Conservation (phyloP, 2,888 invertebrate genomes). For the Cordilura impudica region DNA sequence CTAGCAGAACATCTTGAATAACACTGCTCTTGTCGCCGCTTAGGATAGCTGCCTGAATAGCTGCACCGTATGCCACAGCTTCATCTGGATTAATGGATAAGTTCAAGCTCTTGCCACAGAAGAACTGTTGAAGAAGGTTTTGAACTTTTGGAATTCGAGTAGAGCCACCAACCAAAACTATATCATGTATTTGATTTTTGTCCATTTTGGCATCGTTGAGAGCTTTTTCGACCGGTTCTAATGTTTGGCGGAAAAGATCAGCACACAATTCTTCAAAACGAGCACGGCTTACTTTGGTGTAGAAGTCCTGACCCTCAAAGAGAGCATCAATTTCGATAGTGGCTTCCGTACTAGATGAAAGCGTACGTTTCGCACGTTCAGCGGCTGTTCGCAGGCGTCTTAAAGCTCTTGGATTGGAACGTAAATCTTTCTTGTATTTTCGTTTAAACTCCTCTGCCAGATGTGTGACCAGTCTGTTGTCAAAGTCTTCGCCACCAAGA, state of each 20-base stretch:
- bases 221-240: slow-evolving; percentile 88
- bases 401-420: slow-evolving; percentile 84
- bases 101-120: slow-evolving; percentile 85
- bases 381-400: slow-evolving; percentile 86
- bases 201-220: slow-evolving; percentile 87
- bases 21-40: slow-evolving; percentile 84
- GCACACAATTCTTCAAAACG: slow-evolving; percentile 86
- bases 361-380: slow-evolving; percentile 86
- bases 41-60: too few species aligned
- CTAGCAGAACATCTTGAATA: slow-evolving; percentile 86
- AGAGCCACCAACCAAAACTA: slow-evolving; percentile 89
- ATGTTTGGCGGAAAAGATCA: slow-evolving; percentile 84
- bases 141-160: slow-evolving; percentile 89
- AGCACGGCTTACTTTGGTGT: slow-evolving; percentile 84
- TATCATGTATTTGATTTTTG: slow-evolving; percentile 86
- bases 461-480: slow-evolving; percentile 84
- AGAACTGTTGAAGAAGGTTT: slow-evolving; percentile 85
- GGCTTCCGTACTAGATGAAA: slow-evolving; percentile 87
- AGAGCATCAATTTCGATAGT: slow-evolving; percentile 86
- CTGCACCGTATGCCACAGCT: slow-evolving; percentile 88
- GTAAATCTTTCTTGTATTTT: slow-evolving; percentile 85
- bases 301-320: slow-evolving; percentile 85
- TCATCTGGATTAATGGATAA: slow-evolving; percentile 89
- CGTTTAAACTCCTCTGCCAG: slow-evolving; percentile 91
- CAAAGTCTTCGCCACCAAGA: too few species aligned